phyloP scores from a whole-genome alignment of 2,888 invertebrate genomes.

The Tuta absoluta region DNA sequence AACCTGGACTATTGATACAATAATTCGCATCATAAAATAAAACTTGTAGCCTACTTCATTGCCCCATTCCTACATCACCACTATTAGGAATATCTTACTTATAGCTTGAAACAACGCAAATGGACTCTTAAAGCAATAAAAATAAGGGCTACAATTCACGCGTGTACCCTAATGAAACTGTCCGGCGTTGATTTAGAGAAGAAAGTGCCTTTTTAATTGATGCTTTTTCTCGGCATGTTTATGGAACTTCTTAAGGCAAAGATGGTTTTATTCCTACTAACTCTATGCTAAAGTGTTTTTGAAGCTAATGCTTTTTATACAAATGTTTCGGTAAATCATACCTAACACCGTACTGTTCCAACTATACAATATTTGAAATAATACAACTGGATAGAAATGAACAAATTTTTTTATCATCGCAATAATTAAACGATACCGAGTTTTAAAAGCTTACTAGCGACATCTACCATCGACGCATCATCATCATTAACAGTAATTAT shows the following conservation, averaged over 20 bases:
- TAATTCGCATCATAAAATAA: neutral
- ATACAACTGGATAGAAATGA: no score
- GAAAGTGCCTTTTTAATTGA: slow-evolving; percentile 63
- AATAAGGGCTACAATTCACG: slow-evolving; percentile 36
- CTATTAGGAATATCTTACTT: slow-evolving; percentile 32
- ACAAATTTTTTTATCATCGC: no score
- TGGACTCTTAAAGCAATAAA: slow-evolving; percentile 24
- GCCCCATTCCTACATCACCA: slow-evolving; percentile 5
- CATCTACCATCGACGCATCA: no score
- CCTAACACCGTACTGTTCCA: no score
- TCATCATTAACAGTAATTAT: no score
- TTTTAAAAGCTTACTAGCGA: no score
- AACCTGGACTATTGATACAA: neutral
- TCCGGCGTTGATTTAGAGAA: slow-evolving; percentile 52
- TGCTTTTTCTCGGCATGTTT: slow-evolving; percentile 64
- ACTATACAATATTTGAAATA: no score
- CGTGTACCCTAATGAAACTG: slow-evolving; percentile 52
- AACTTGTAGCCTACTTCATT: neutral
- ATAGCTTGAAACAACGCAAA: slow-evolving; percentile 31
- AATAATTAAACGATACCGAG: no score
- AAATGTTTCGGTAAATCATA: no score
- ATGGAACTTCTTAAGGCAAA: slow-evolving; percentile 34
- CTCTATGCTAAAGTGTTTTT: neutral
- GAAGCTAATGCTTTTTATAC: no score
- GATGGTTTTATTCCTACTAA: neutral